Conservation (phyloP, 2,113 vertebrate genomes). For the Dromaius novaehollandiae region DNA sequence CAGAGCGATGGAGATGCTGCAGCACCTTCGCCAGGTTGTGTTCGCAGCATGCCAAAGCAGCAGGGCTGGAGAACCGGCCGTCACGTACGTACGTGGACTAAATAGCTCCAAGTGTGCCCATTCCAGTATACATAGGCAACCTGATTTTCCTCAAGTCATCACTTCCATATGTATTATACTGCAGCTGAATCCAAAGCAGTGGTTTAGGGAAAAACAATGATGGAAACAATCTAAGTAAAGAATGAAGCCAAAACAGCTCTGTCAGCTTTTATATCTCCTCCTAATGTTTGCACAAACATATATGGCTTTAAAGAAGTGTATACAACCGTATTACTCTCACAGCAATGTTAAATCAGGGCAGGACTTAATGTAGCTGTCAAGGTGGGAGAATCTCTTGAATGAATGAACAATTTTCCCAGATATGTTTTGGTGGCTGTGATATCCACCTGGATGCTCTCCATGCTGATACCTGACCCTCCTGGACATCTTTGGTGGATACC, state of each 20-base stretch:
- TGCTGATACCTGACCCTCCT: background rate
- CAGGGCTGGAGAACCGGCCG: background rate
- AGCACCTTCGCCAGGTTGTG: no score
- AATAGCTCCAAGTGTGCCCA: background rate
- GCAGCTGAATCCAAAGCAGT: background rate
- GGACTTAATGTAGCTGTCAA: background rate
- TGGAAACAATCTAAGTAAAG: background rate
- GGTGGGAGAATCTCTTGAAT: background rate
- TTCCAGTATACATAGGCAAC: background rate
- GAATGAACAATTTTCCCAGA: background rate
- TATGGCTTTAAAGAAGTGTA: accelerated
- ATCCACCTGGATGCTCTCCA: accelerated
- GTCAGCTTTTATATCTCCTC: background rate
- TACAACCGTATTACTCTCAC: background rate
- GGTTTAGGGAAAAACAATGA: accelerated
- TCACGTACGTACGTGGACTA: background rate
- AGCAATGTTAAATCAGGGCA: background rate
- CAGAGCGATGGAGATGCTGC: no score
- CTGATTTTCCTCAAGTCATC: background rate
- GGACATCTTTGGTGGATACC: background rate
- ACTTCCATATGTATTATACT: background rate
- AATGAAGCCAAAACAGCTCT: background rate
- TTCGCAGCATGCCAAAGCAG: background rate
- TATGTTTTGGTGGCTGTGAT: accelerated
- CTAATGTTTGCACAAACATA: background rate